Percentiles rank a stretch among this genome's conserved stretches.
Evolutionary conservation across 2,888 invertebrate species (phyloP).

Genomic region (Lissocephala sabroskyi): DNA sequence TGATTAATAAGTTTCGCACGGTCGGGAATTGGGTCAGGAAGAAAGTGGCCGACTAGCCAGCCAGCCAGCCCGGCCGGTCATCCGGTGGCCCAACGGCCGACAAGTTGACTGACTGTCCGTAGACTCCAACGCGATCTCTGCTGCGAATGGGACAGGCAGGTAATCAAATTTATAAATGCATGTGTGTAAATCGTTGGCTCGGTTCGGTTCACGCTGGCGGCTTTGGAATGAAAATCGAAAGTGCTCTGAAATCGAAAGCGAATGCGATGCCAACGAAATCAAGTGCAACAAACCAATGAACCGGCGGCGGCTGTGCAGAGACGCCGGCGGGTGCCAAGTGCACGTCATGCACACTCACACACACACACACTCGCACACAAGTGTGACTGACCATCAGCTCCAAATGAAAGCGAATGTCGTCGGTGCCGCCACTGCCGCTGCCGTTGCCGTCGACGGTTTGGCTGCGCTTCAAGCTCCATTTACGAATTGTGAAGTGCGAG

Average conservation of each 20-base stretch:
- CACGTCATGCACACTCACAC: no score
- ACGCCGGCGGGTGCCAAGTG: conserved; percentile 12
- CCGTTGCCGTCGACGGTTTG: conserved; percentile 40
- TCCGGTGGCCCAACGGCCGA: no score
- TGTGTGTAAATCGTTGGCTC: no score
- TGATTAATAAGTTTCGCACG: conserved; percentile 64
- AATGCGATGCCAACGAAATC: conserved; percentile 36
- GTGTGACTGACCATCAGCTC: conserved; percentile 49
- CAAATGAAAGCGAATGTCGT: conserved; percentile 61
- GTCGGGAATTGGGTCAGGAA: conserved; percentile 29
- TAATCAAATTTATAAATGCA: background rate
- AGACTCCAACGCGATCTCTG: background rate
- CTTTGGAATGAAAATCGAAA: conserved; percentile 44
- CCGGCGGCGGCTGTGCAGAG: conserved; percentile 13
- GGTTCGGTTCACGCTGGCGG: background rate
- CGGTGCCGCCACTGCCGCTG: no score
- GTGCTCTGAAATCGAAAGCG: conserved; percentile 63
- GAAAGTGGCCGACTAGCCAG: conserved; percentile 7
- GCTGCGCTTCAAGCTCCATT: conserved; percentile 57
- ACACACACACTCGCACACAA: conserved; percentile 22
- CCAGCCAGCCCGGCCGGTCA: no score
- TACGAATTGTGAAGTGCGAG: conserved; percentile 34
- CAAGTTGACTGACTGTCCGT: background rate
- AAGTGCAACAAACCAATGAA: conserved; percentile 57
- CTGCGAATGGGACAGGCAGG: background rate